Evolutionary conservation across 1,140 invertebrate species (phyloP), one percentile per base, ranked within the genome.

Genomic region (Venturia canescens): DNA sequence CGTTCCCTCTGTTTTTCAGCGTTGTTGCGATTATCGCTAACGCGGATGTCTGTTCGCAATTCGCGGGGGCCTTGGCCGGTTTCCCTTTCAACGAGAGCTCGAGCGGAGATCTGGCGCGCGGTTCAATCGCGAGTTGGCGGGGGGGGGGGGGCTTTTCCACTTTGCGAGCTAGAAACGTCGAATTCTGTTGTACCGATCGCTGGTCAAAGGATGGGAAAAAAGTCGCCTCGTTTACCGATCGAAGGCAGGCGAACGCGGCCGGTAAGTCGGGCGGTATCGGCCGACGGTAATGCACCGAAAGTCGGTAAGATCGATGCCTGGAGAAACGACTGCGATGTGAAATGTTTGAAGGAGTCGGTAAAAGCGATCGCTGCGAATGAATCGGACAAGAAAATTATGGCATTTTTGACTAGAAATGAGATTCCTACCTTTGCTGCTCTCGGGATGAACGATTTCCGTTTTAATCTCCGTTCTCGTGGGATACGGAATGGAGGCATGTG

Each of bases 381-480:
- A 15, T 72, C 53, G 80, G 81, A 34, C 27, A 21, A 60, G 38
- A 57, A 18, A 76, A 31, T 29, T 57, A 57, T 48, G 29, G 44
- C 13, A 50, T 48, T 23, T 53, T 74, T 57, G 3, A 70, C n/a
- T 21, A 11, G 2, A 53, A 44, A 23, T 21, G 2, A 50, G 76
- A 80, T 48, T 77, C 89, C 81, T 90, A 93, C 92, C 92, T 90
- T 92, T 92, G 85, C 88, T 91, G 80, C 85, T 86, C 84, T 92
- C 92, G 0, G 88, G 84, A 44, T 91, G 88, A 57, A 92, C 88
- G 53, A 87, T 89, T 76, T 93, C 92, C 78, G 91, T 92, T 82
- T 93, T 93, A 70, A 92, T 91, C 74, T 91, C 91, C 80, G 90
- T 87, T 82, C 91, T 90, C 78, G 91, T 84, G 69, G 90, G 85